Evolutionary conservation across 2,888 invertebrate species (phyloP).

Genomic region (Molanna angustata): DNA sequence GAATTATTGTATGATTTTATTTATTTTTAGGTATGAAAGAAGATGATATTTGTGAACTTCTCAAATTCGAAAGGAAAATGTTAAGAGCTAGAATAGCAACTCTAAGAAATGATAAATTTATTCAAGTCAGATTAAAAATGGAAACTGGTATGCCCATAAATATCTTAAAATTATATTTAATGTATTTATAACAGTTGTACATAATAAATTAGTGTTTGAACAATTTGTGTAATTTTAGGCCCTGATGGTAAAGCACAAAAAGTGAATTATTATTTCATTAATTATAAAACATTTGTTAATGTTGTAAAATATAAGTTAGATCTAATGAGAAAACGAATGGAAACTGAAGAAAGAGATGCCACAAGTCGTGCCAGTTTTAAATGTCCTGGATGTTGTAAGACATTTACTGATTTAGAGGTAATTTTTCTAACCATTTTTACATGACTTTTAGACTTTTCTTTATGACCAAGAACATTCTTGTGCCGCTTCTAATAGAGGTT

Average conservation of each 20-base stretch:
- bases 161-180: no score
- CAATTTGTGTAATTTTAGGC: no score
- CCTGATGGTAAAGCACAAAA: conserved; percentile 92
- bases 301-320: conserved; percentile 97
- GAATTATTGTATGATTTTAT: no score
- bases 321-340: conserved; percentile 92
- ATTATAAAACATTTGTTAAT: conserved; percentile 96
- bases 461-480: no score
- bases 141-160: conserved; percentile 70
- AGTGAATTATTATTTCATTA: conserved; percentile 96
- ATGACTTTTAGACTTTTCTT: no score
- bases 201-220: no score
- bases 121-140: conserved; percentile 89
- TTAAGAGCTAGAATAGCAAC: conserved; percentile 82
- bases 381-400: conserved; percentile 86
- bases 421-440: no score
- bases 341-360: conserved; percentile 91
- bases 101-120: conserved; percentile 88
- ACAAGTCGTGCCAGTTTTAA: conserved; percentile 95
- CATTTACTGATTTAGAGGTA: conserved; percentile 92
- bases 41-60: conserved; percentile 83
- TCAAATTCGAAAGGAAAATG: conserved; percentile 94
- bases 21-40: conserved; percentile 72
- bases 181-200: no score
- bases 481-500: no score